A percentile compares a stretch with the other conserved stretches of the same genome.
phyloP scores from a whole-genome alignment of 2,888 invertebrate species.

The Harpalus rubripes region DNA sequence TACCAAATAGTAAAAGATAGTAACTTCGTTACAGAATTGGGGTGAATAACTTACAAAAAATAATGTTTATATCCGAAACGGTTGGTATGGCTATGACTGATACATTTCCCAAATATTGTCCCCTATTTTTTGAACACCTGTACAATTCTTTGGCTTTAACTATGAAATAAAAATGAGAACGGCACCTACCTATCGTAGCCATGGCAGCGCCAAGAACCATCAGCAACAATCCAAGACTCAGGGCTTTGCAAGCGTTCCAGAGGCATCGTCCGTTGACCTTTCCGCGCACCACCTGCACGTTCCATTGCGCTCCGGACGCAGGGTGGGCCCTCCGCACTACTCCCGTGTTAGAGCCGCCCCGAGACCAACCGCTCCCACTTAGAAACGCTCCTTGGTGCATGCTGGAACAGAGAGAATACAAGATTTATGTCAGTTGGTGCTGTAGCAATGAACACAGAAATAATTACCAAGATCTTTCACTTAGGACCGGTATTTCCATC shows the following conservation, averaged over 20 bases:
- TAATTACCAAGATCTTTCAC: no score
- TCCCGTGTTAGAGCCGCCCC: slow-evolving; percentile 75
- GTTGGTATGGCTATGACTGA: no score
- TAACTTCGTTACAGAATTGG: no score
- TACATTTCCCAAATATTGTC: background rate
- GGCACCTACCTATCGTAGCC: slow-evolving; percentile 90
- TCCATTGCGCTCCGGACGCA: slow-evolving; percentile 91
- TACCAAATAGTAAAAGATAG: no score
- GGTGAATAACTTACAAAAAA: no score
- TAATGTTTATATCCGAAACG: no score
- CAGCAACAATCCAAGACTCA: slow-evolving; percentile 91
- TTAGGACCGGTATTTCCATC: no score
- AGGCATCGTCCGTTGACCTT: slow-evolving; percentile 94
- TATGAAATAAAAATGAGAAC: no score
- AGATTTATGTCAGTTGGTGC: no score
- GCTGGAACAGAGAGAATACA: slow-evolving; percentile 1
- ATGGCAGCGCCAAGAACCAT: slow-evolving; percentile 94
- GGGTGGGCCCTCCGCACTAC: slow-evolving; percentile 85
- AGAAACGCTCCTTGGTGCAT: slow-evolving; percentile 75
- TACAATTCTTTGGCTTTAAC: no score
- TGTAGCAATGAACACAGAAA: no score
- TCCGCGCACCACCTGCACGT: slow-evolving; percentile 89
- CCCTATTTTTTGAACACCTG: no score
- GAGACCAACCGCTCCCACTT: slow-evolving; percentile 77
- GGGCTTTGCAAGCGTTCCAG: slow-evolving; percentile 96